These are phyloP conservation scores for Maniola jurtina DNA, from an alignment of 1,140 invertebrate genomes.

Conservation along the genomic window DNA sequence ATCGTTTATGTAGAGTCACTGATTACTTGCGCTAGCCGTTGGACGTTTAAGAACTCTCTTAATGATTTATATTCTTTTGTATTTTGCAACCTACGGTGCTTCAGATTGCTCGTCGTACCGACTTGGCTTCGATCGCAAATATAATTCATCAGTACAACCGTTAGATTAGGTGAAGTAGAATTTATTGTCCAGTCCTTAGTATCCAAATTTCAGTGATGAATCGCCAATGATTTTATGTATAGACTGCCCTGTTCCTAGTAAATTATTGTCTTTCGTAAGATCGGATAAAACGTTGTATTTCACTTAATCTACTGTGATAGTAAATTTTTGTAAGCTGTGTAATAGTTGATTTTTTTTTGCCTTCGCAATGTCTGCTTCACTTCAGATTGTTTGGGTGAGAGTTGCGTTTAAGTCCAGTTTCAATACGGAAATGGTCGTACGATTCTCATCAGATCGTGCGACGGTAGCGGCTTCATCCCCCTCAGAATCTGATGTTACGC, in stretches of 20 bases:
- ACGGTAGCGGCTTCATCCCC: conserved; percentile 6
- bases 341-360: conserved; percentile 35
- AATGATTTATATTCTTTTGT: conserved; percentile 44
- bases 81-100: conserved; percentile 52
- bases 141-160: conserved; percentile 39
- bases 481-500: conserved; percentile 41
- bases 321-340: conserved; percentile 51
- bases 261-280: conserved; percentile 63
- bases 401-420: conserved; percentile 6
- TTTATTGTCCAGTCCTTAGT: conserved; percentile 50
- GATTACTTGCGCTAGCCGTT: conserved; percentile 45
- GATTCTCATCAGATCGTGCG: conserved; percentile 3
- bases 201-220: conserved; percentile 74
- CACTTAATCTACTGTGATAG: conserved; percentile 68
- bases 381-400: conserved; percentile 53
- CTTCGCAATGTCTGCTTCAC: conserved; percentile 40
- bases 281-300: conserved; percentile 53
- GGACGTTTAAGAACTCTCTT: conserved; percentile 38
- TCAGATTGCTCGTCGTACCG: conserved; percentile 38
- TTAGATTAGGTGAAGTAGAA: conserved; percentile 72
- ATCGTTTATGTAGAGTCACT: conserved; percentile 20
- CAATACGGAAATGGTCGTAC: not conserved
- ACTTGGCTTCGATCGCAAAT: conserved; percentile 62
- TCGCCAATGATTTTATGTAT: conserved; percentile 75
- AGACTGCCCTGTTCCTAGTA: conserved; percentile 74